Evolutionary conservation across 2,113 vertebrate species (phyloP).

Genomic region (Petroica traversi): DNA sequence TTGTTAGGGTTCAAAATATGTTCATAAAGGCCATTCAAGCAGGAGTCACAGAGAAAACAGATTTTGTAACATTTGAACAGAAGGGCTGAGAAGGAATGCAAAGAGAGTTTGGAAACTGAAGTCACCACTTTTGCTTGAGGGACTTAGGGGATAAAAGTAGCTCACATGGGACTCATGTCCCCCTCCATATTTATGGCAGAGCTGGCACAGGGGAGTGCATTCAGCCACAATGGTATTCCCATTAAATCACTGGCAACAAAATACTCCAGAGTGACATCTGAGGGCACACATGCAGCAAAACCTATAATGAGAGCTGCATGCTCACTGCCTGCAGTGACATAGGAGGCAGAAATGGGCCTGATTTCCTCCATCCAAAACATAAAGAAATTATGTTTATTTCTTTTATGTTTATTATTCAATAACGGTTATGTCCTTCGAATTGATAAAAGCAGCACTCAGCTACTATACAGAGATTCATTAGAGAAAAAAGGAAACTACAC

Average conservation of each 20-base stretch:
- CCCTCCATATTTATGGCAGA: not conserved
- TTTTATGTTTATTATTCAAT: not conserved
- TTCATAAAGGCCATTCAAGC: not conserved
- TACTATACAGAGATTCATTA: not conserved
- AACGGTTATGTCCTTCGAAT: not conserved
- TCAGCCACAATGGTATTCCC: accelerated
- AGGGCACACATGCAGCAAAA: accelerated
- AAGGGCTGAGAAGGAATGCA: not conserved
- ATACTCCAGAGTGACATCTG: not conserved
- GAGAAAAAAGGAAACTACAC: not conserved
- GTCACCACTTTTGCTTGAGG: not conserved
- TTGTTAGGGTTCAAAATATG: not conserved
- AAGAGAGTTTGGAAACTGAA: not conserved
- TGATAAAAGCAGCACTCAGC: not conserved
- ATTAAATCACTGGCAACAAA: not conserved
- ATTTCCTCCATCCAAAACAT: not conserved
- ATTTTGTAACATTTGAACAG: not conserved
- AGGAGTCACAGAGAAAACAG: not conserved
- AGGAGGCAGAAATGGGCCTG: accelerated
- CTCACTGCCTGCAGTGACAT: not conserved
- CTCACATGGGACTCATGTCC: not conserved
- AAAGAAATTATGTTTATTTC: not conserved
- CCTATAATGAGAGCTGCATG: not conserved
- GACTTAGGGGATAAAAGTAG: not conserved
- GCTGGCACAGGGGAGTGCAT: not conserved